Percentiles rank a stretch among this genome's conserved stretches.
Conservation (phyloP, 2,113 vertebrate species). For the Lagopus leucura region DNA sequence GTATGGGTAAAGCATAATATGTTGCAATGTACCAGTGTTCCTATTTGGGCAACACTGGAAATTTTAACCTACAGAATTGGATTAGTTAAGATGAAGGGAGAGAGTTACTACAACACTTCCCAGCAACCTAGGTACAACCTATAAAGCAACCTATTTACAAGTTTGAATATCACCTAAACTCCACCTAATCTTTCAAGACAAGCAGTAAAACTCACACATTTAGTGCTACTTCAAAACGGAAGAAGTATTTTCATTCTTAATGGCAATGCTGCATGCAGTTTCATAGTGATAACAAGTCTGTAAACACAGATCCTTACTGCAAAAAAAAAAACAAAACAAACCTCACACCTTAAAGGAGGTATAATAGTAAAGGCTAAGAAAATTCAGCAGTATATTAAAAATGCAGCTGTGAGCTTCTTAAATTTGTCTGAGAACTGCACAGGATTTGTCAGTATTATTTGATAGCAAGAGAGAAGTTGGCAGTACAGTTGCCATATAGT, state of each 20-base stretch:
- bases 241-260: background rate
- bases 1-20: background rate
- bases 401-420: background rate
- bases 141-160: background rate
- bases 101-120: background rate
- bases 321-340: background rate
- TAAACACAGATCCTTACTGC: background rate
- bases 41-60: background rate
- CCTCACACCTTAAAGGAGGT: background rate
- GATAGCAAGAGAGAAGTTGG: background rate
- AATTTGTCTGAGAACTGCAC: background rate
- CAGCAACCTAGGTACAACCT: background rate
- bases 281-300: background rate
- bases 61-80: background rate
- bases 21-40: background rate
- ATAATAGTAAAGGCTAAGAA: background rate
- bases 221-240: background rate
- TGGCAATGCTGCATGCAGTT: background rate
- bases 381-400: background rate
- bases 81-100: background rate
- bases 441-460: background rate
- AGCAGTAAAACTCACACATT: background rate
- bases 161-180: background rate
- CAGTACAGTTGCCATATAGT: background rate
- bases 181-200: background rate